Conservation (phyloP, 2,113 vertebrate genomes). For the Circaetus cinerascens region DNA sequence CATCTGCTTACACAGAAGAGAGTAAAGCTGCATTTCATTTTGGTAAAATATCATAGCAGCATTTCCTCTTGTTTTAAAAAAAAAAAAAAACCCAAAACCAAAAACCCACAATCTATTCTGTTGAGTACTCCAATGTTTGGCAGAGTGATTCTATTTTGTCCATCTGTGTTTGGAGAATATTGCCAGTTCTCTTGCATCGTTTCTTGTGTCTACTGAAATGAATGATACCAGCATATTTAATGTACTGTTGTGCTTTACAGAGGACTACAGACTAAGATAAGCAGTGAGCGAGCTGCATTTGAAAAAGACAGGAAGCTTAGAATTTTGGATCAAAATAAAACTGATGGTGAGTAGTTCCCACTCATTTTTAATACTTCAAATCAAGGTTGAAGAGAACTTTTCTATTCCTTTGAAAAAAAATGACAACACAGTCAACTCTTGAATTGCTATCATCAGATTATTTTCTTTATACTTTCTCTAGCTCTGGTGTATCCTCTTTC, state of each 20-base stretch:
- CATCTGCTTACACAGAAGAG: background rate
- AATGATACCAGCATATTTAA: conserved; percentile 38
- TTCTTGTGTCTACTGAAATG: conserved; percentile 48
- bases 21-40: background rate
- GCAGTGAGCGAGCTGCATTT: conserved; percentile 2
- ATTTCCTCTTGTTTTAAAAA: background rate
- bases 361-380: background rate
- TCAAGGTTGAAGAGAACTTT: background rate
- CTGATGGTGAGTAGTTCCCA: conserved; percentile 64
- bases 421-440: background rate
- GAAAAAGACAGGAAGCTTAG: conserved; percentile 27
- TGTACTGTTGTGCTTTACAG: conserved; percentile 68
- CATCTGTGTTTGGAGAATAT: conserved; percentile 64
- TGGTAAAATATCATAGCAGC: conserved; percentile 32
- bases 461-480: background rate
- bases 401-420: background rate
- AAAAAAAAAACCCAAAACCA: background rate
- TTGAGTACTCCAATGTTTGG: conserved; percentile 53
- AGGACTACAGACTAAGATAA: conserved; percentile 20
- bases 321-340: conserved; percentile 41
- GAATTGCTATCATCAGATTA: background rate
- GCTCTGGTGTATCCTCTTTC: background rate
- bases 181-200: conserved; percentile 45
- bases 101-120: background rate
- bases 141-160: conserved; percentile 49